Percentiles rank a stretch among this genome's conserved stretches.
Evolutionary conservation across 2,113 vertebrate species (phyloP).

Genomic region (Cephalopterus ornatus): DNA sequence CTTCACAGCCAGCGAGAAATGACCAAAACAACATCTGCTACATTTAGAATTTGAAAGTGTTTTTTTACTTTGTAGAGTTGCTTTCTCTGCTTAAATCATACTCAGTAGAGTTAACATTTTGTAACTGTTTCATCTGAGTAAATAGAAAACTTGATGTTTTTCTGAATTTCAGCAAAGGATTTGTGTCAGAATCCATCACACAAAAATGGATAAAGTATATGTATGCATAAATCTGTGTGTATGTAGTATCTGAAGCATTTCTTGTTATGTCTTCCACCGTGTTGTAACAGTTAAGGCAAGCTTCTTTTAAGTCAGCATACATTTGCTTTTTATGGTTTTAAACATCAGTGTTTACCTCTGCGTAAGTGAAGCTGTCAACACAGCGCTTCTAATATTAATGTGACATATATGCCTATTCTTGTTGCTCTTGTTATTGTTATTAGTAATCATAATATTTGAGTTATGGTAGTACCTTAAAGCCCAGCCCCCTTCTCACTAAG

Average conservation of each 20-base stretch:
- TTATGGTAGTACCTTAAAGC: background rate
- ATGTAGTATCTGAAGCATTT: background rate
- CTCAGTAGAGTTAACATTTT: conserved; percentile 11
- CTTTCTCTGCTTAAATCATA: conserved; percentile 28
- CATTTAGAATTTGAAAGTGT: conserved; percentile 40
- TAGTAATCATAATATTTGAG: conserved; percentile 40
- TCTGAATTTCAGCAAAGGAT: background rate
- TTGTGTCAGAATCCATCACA: background rate
- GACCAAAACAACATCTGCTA: conserved; percentile 74
- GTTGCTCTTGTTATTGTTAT: conserved; percentile 12
- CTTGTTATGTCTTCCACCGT: background rate
- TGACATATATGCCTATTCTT: background rate
- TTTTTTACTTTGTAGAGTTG: conserved; percentile 9
- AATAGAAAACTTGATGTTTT: conserved; percentile 1
- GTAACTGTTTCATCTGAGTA: background rate
- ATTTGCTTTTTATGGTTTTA: conserved; percentile 36
- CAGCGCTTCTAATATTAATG: background rate
- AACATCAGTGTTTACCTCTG: conserved; percentile 28
- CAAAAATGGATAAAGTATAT: background rate
- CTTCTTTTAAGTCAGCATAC: background rate
- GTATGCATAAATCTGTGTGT: background rate
- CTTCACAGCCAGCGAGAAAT: conserved; percentile 71
- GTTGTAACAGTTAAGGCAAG: background rate
- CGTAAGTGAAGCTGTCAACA: conserved; percentile 15
- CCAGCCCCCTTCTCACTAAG: background rate